Percentiles rank a stretch among this genome's conserved stretches.
Evolutionary conservation across 1,140 invertebrate genomes (phyloP).

Genomic region (Sminthurides bifidus): DNA sequence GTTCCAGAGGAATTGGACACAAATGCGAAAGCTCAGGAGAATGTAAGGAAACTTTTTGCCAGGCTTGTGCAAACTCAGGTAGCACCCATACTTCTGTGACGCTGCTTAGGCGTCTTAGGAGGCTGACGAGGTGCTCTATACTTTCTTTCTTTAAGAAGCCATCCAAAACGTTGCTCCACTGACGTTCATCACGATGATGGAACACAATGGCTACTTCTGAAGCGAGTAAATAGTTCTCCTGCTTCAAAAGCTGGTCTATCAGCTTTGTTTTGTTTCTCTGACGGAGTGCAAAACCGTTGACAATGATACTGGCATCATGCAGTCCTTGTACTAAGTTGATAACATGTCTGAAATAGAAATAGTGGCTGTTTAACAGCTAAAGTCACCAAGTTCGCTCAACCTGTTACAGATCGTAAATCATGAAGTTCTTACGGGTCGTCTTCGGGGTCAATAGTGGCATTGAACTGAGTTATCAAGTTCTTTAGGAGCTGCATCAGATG

Average conservation of each 20-base stretch:
- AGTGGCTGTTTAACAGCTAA: background rate
- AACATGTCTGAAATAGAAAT: conserved; percentile 15
- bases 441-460: conserved; percentile 4
- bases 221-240: conserved; percentile 13
- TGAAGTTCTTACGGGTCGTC: conserved; percentile 7
- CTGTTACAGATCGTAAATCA: conserved; percentile 1
- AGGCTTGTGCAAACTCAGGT: conserved; percentile 20
- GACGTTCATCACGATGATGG: conserved; percentile 3
- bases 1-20: conserved; percentile 27
- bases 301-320: background rate
- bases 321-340: conserved; percentile 11
- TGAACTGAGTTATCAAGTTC: background rate
- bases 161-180: conserved; percentile 16
- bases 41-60: conserved; percentile 15
- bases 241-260: conserved; percentile 13
- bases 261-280: conserved; percentile 19
- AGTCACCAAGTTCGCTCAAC: background rate
- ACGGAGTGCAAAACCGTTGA: conserved; percentile 23
- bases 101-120: conserved; percentile 12
- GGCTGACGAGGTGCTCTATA: background rate
- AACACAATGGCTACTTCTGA: conserved; percentile 20
- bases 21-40: conserved; percentile 8
- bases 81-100: conserved; percentile 24
- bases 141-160: conserved; percentile 12
- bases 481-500: background rate